These are phyloP conservation scores for Callimorpha dominula DNA, from an alignment of 2,888 invertebrate genomes.

Conservation along the genomic window DNA sequence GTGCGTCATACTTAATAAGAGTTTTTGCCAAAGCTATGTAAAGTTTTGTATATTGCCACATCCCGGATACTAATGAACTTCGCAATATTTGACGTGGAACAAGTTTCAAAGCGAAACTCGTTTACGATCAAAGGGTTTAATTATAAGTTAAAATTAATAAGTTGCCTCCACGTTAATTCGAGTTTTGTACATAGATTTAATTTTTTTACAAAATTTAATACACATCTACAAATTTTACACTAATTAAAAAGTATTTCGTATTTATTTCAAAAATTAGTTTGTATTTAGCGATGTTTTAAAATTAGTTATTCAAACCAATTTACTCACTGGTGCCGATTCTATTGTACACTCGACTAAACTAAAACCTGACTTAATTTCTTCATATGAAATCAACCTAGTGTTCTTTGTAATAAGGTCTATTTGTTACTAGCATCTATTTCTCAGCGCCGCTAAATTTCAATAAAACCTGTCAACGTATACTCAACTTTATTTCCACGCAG, in stretches of 20 bases:
- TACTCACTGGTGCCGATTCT: no score
- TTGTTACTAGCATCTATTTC: no score
- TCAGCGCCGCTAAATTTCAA: no score
- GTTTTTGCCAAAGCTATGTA: not conserved
- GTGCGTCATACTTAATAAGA: not conserved
- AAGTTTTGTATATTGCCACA: not conserved
- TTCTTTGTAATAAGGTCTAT: no score
- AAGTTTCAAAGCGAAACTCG: not conserved
- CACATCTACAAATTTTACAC: not conserved
- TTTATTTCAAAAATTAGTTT: not conserved
- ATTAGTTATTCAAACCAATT: not conserved
- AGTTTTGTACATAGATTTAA: not conserved
- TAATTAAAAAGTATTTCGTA: not conserved
- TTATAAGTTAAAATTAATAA: not conserved
- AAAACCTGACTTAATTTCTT: no score
- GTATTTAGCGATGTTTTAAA: not conserved
- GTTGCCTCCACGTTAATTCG: not conserved
- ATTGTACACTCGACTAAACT: no score
- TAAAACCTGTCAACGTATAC: no score
- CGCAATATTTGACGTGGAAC: conserved; percentile 1
- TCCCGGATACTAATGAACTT: not conserved
- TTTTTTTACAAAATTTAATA: not conserved
- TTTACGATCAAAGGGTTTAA: not conserved
- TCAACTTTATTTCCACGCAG: no score
- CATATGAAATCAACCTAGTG: no score